These are phyloP conservation scores for Drosophila macrospina DNA, from an alignment of 2,888 invertebrate genomes.

Conservation along the genomic window DNA sequence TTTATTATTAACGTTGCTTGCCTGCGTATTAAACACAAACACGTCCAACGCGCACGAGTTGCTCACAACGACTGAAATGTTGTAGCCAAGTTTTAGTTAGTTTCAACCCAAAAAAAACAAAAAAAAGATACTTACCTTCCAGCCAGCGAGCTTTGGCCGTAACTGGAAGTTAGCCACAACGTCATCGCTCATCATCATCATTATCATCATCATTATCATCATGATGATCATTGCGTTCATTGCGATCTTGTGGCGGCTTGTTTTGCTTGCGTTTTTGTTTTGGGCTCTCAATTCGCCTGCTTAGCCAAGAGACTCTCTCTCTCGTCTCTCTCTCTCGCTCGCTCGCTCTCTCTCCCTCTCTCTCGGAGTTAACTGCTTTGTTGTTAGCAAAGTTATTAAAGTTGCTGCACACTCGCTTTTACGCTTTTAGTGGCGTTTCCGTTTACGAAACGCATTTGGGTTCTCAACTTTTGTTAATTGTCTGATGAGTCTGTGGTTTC, in stretches of 20 bases:
- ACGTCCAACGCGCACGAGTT: conserved; percentile 77
- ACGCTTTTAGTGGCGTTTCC: conserved; percentile 61
- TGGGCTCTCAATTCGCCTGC: conserved; percentile 61
- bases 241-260: conserved; percentile 64
- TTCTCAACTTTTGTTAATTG: conserved; percentile 64
- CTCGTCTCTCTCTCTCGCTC: not conserved
- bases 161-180: conserved; percentile 63
- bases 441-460: conserved; percentile 53
- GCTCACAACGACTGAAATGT: conserved; percentile 71
- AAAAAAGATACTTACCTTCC: conserved; percentile 1
- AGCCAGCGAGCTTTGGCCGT: conserved; percentile 46
- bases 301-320: conserved; percentile 1
- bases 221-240: conserved; percentile 19
- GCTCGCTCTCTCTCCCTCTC: not conserved
- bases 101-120: conserved; percentile 23
- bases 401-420: conserved; percentile 27
- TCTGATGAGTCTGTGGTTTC: conserved; percentile 74
- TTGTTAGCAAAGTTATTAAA: conserved; percentile 17
- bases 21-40: no score
- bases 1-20: no score
- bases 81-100: conserved; percentile 47
- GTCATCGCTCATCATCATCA: conserved; percentile 57
- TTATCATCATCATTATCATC: conserved; percentile 4
- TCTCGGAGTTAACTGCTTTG: conserved; percentile 8
- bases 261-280: conserved; percentile 70